A percentile compares a stretch with the other conserved stretches of the same genome.
Evolutionary conservation across 1,140 invertebrate genomes (phyloP).

Genomic region (Leucophenga varia): DNA sequence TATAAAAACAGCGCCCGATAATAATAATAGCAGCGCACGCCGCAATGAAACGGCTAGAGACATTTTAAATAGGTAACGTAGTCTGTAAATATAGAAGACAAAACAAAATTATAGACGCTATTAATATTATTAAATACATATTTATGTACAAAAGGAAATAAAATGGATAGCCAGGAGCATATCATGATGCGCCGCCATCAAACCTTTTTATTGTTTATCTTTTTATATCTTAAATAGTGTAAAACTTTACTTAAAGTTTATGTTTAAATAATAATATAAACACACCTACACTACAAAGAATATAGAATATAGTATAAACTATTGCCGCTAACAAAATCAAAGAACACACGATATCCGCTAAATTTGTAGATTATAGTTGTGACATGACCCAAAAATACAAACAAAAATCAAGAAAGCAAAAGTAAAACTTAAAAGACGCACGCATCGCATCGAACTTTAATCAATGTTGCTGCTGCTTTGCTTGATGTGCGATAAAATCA

Average conservation of each 20-base stretch:
- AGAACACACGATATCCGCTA: no score
- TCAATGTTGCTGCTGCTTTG: slow-evolving; percentile 29
- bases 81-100: slow-evolving; percentile 24
- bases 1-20: slow-evolving; percentile 43
- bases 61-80: slow-evolving; percentile 55
- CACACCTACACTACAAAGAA: no score
- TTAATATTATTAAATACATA: no score
- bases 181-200: no score
- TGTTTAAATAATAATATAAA: slow-evolving; percentile 11
- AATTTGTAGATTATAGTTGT: no score
- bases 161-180: no score
- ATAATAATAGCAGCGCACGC: slow-evolving; percentile 38
- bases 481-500: slow-evolving; percentile 42
- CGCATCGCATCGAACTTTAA: slow-evolving; percentile 35
- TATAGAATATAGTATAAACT: no score
- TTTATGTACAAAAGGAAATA: no score
- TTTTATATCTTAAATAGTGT: no score
- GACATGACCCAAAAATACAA: slow-evolving; percentile 8
- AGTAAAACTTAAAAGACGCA: not conserved
- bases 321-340: no score
- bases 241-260: slow-evolving; percentile 1
- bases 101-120: not conserved
- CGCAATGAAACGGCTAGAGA: slow-evolving; percentile 52
- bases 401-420: not conserved
- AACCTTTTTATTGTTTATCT: no score